Base-by-base conservation (phyloP, 1,140 invertebrate genomes). In the Spodoptera frugiperda region DNA sequence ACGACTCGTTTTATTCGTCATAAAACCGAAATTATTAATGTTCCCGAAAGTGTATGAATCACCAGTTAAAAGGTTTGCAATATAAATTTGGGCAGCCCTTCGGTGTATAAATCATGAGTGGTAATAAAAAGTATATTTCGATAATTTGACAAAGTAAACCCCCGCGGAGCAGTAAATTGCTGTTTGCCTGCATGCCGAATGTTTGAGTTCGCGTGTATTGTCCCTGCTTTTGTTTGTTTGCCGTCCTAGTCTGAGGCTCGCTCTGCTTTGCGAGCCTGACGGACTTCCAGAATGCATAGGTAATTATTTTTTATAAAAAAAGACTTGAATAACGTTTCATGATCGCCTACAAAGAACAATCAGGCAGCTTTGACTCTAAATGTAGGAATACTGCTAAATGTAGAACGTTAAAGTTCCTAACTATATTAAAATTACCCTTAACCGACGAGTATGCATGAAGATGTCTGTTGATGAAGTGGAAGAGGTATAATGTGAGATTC, bases 11-110 rank as follows among this genome's bases (percentile, higher is more conserved):
- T 65, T 48, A 61, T 25, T 59, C 33, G 55, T 49, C 71, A 53
- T 73, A 73, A 73, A 73, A 19, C 17, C 39, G 6, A 73, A 73
- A 73, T 59, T 48, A 59, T 73, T 73, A 48, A 73, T 61, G 71
- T 73, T 48, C 71, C 71, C 48, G 54, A 61, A 73, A 61, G 21
- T 59, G 44, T 65, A 75, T 75, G 71, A 74, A 74, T 74, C 71
- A 74, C 71, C 44, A 49, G 71, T 61, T 74, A 74, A 74, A 74
- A 74, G 54, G 71, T 74, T 48, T 65, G 59, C 59, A 53, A 75
- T 65, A 75, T 63, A 61, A 59, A 68, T 68, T 68, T 51, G 67
- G 44, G 12, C 46, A 49, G 67, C 67, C 67, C 49, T 70, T 54
- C 19, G 21, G 14, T 21, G 46, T 44, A 73, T 73, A 73, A 73